phyloP scores from a whole-genome alignment of 2,113 vertebrate genomes.

The Argyrosomus japonicus region DNA sequence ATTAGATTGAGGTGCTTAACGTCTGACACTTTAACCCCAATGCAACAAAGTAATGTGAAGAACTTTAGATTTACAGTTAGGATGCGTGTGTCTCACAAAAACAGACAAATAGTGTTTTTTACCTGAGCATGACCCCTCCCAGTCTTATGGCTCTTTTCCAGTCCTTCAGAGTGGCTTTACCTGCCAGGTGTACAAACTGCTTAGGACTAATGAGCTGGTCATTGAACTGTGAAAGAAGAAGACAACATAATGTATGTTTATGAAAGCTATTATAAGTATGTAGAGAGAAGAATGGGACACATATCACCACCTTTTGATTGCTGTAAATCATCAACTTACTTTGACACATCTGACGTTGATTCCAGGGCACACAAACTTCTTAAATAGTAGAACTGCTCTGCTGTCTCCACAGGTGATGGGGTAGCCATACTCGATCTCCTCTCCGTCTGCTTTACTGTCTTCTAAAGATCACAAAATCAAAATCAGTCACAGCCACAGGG shows the following conservation, averaged over 20 bases:
- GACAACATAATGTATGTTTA: conserved; percentile 7
- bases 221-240: conserved; percentile 87
- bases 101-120: conserved; percentile 35
- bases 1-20: conserved; percentile 12
- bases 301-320: no score
- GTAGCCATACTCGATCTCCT: conserved; percentile 92
- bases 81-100: background rate
- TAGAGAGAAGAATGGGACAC: background rate
- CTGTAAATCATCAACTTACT: conserved; percentile 75
- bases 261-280: background rate
- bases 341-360: conserved; percentile 96
- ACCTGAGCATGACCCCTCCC: conserved; percentile 97
- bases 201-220: conserved; percentile 96
- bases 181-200: conserved; percentile 96
- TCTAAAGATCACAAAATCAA: conserved; percentile 75
- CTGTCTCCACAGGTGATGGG: conserved; percentile 96
- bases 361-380: conserved; percentile 97
- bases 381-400: conserved; percentile 93
- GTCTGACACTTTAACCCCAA: conserved; percentile 21
- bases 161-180: conserved; percentile 95
- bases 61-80: background rate
- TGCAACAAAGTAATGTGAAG: background rate
- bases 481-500: background rate
- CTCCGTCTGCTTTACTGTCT: conserved; percentile 84
- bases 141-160: conserved; percentile 97